These are phyloP conservation scores for Brachionichthys hirsutus DNA, from an alignment of 2,113 vertebrate genomes.

Conservation along the genomic window DNA sequence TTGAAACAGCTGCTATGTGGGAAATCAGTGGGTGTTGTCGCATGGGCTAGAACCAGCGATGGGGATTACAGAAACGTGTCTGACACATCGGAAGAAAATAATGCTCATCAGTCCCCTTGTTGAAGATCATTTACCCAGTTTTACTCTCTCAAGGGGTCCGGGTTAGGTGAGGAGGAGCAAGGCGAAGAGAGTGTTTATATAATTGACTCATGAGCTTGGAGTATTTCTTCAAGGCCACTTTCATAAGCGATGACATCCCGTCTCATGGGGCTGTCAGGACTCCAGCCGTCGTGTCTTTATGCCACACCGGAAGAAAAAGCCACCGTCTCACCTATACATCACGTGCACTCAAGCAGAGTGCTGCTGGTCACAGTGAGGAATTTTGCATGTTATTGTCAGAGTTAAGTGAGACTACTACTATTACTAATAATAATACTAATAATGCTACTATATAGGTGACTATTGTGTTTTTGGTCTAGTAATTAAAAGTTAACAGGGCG, in stretches of 20 bases:
- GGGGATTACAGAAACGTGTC: neutral
- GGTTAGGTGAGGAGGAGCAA: slow-evolving; percentile 29
- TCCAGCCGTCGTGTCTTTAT: slow-evolving; percentile 26
- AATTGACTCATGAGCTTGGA: slow-evolving; percentile 55
- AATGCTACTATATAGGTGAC: too few species aligned
- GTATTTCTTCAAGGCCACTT: slow-evolving; percentile 44
- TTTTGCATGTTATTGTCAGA: neutral
- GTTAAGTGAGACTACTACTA: too few species aligned
- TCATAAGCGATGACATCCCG: slow-evolving; percentile 50
- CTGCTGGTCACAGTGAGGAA: neutral
- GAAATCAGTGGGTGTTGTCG: slow-evolving; percentile 13
- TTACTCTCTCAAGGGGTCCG: slow-evolving; percentile 33
- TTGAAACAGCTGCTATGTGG: neutral
- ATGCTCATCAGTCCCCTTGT: neutral
- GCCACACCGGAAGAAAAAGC: slow-evolving; percentile 14
- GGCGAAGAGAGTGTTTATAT: slow-evolving; percentile 45
- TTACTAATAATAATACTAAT: too few species aligned
- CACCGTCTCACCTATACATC: neutral
- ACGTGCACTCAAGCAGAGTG: neutral
- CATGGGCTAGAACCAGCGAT: slow-evolving; percentile 8
- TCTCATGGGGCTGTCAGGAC: slow-evolving; percentile 15
- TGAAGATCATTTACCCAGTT: slow-evolving; percentile 9
- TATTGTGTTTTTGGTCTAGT: too few species aligned
- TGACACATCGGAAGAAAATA: slow-evolving; percentile 3
- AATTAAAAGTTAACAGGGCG: too few species aligned